Percentiles rank a stretch among this genome's conserved stretches.
Conservation (phyloP, 2,888 invertebrate species). For the Endomychus coccineus region DNA sequence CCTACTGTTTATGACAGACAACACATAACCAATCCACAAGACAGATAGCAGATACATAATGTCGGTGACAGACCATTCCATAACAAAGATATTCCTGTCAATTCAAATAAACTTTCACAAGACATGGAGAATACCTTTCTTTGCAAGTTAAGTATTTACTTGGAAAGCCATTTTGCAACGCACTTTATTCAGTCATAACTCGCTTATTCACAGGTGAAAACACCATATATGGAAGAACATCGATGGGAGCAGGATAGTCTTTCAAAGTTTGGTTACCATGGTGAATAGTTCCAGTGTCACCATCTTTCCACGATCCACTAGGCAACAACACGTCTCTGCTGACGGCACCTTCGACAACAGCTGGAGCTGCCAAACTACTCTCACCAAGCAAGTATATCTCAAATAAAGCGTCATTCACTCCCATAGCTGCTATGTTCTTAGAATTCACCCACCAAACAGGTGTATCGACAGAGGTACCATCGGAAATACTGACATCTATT, state of each 20-base stretch:
- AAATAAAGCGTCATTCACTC: constrained; percentile 21
- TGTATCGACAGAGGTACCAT: constrained; percentile 66
- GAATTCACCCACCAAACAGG: constrained; percentile 85
- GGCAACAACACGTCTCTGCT: constrained; percentile 70
- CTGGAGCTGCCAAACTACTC: constrained; percentile 69
- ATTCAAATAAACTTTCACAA: too few species aligned
- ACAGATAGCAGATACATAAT: too few species aligned
- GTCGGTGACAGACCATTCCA: too few species aligned
- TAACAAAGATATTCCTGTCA: too few species aligned
- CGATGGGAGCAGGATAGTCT: constrained; percentile 59
- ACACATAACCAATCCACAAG: too few species aligned
- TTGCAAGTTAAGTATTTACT: too few species aligned
- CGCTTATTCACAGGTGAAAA: too few species aligned
- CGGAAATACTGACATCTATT: constrained; percentile 51
- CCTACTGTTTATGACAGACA: too few species aligned
- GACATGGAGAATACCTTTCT: too few species aligned
- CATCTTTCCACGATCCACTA: constrained; percentile 64
- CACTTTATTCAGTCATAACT: too few species aligned
- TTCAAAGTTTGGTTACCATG: constrained; percentile 56
- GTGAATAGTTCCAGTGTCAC: constrained; percentile 45
- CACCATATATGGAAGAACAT: constrained; percentile 62
- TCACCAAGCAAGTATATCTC: constrained; percentile 75
- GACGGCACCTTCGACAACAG: constrained; percentile 54
- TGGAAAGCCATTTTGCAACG: too few species aligned
- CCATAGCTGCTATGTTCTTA: constrained; percentile 43